phyloP scores from a whole-genome alignment of 2,888 invertebrate species.

The Seira ritae region DNA sequence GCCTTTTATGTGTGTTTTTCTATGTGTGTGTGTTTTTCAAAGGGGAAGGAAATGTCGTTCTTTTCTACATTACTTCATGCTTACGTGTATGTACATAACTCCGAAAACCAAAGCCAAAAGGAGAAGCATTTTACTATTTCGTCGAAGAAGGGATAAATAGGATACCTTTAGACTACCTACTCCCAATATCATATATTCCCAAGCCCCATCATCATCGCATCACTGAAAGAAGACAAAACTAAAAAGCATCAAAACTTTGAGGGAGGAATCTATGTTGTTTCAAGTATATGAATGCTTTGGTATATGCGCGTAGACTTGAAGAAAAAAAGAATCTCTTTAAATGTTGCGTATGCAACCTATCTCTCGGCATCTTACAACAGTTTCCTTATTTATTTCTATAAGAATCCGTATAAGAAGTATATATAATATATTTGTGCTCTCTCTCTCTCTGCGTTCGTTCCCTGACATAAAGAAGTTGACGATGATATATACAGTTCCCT shows the following conservation, averaged over 20 bases:
- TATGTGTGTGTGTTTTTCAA: constrained; percentile 20
- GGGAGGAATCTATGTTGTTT: too few relatives aligned
- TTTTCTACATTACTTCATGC: neutral
- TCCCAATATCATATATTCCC: neutral
- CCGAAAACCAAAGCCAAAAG: constrained; percentile 14
- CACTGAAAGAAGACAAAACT: neutral
- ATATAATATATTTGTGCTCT: neutral
- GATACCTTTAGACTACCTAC: neutral
- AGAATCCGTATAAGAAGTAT: neutral
- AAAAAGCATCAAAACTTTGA: too few relatives aligned
- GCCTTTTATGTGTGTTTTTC: constrained; percentile 11
- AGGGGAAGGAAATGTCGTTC: constrained; percentile 44
- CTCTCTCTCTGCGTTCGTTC: neutral
- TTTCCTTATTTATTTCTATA: neutral
- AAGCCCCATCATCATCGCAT: too few relatives aligned
- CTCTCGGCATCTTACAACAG: neutral
- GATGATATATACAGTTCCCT: too few relatives aligned
- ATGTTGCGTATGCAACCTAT: constrained; percentile 1
- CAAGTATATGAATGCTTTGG: neutral
- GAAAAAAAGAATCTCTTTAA: constrained; percentile 9
- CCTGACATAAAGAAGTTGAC: too few relatives aligned
- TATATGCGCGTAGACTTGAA: neutral
- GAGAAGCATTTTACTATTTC: neutral
- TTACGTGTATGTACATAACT: neutral
- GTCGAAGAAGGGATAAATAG: neutral